Percentiles rank a stretch among this genome's conserved stretches.
Conservation (phyloP, 2,888 invertebrate species). For the Penaeus monodon region DNA sequence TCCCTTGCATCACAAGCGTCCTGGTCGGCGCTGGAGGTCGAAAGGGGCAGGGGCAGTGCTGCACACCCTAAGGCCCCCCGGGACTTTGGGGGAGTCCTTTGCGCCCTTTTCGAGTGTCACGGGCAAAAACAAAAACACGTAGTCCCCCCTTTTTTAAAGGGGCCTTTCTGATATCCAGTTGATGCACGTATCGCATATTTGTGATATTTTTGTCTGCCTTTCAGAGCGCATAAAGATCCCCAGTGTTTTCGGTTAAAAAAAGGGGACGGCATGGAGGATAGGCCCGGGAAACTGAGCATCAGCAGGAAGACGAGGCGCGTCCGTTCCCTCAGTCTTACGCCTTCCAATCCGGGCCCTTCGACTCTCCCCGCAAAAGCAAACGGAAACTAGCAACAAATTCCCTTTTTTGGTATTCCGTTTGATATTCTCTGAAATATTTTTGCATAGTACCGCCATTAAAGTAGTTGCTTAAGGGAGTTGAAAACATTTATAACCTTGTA, state of each 20-base stretch:
- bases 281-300: neutral
- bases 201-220: neutral
- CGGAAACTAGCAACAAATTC: no score
- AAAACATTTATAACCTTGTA: no score
- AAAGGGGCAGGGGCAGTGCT: slow-evolving; percentile 47
- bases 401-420: no score
- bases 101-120: slow-evolving; percentile 45
- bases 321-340: neutral
- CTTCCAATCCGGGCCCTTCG: neutral
- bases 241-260: neutral
- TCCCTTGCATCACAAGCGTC: neutral
- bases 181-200: neutral
- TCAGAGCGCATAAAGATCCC: neutral
- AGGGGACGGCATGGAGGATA: neutral
- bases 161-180: neutral
- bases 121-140: slow-evolving; percentile 47
- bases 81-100: slow-evolving; percentile 55
- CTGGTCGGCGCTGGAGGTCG: slow-evolving; percentile 31
- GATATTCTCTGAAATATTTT: no score
- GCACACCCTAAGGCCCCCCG: slow-evolving; percentile 59
- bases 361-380: neutral
- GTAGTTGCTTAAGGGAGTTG: no score
- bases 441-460: no score
- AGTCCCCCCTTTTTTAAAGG: slow-evolving; percentile 3
- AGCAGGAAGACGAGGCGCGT: neutral